phyloP scores from a whole-genome alignment of 1,140 invertebrate species.

The Apis mellifera region DNA sequence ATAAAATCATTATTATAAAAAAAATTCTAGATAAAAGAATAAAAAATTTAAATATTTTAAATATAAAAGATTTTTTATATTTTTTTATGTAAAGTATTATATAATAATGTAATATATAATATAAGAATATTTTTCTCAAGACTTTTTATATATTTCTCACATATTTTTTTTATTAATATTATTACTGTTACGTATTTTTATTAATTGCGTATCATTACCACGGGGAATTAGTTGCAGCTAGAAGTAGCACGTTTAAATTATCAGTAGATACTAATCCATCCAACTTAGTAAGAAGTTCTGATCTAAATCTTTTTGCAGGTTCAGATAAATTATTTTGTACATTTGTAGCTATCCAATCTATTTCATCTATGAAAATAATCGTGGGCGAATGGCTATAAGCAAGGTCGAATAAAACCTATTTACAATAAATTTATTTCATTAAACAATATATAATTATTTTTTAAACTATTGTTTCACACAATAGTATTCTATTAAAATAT shows the following conservation, averaged over 20 bases:
- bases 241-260: constrained; percentile 86
- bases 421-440: not conserved
- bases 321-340: constrained; percentile 87
- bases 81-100: too few species aligned
- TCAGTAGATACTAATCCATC: constrained; percentile 88
- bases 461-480: not conserved
- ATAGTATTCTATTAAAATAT: too few species aligned
- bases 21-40: too few species aligned
- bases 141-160: too few species aligned
- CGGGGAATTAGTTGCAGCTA: constrained; percentile 95
- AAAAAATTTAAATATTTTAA: too few species aligned
- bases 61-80: too few species aligned
- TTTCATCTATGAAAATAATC: constrained; percentile 98
- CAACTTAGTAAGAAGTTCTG: constrained; percentile 95
- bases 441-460: not conserved
- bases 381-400: constrained; percentile 95
- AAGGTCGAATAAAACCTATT: constrained; percentile 91
- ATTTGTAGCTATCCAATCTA: constrained; percentile 92
- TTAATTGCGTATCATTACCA: constrained; percentile 83
- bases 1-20: constrained; percentile 4
- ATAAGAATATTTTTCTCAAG: too few species aligned
- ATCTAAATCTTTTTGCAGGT: constrained; percentile 94
- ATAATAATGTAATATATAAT: too few species aligned
- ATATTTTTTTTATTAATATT: too few species aligned
- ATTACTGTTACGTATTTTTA: not conserved